phyloP scores from a whole-genome alignment of 2,888 invertebrate genomes.

The Syrista parreyssii region DNA sequence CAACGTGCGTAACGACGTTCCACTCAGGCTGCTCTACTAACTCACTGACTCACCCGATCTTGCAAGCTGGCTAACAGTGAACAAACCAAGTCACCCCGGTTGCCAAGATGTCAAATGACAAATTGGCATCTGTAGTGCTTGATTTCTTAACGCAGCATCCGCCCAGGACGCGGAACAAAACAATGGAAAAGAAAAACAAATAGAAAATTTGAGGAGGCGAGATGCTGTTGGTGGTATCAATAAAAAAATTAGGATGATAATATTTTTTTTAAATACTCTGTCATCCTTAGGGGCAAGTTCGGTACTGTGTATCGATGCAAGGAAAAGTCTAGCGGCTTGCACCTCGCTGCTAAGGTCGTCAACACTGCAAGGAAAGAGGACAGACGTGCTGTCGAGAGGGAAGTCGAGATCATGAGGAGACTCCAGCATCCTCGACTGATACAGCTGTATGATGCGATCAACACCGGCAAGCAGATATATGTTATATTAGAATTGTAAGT shows the following conservation, averaged over 20 bases:
- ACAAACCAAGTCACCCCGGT: not conserved
- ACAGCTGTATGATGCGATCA: constrained; percentile 97
- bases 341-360: constrained; percentile 94
- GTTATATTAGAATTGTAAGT: constrained; percentile 98
- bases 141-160: not conserved
- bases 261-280: not conserved
- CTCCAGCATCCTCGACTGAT: constrained; percentile 95
- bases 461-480: constrained; percentile 93
- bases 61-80: constrained; percentile 23
- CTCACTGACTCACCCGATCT: constrained; percentile 35
- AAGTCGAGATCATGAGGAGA: constrained; percentile 95
- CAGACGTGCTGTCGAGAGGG: constrained; percentile 90
- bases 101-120: not conserved
- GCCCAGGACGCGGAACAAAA: not conserved
- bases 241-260: not conserved
- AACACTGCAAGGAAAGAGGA: constrained; percentile 87
- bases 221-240: not conserved
- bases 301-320: constrained; percentile 94
- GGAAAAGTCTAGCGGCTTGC: constrained; percentile 83
- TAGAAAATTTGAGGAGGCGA: not conserved
- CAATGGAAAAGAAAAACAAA: not conserved
- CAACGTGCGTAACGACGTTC: not conserved
- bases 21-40: constrained; percentile 28
- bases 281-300: constrained; percentile 86
- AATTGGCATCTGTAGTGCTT: not conserved